Evolutionary conservation across 2,113 vertebrate species (phyloP).

Genomic region (Anolis sagrei): DNA sequence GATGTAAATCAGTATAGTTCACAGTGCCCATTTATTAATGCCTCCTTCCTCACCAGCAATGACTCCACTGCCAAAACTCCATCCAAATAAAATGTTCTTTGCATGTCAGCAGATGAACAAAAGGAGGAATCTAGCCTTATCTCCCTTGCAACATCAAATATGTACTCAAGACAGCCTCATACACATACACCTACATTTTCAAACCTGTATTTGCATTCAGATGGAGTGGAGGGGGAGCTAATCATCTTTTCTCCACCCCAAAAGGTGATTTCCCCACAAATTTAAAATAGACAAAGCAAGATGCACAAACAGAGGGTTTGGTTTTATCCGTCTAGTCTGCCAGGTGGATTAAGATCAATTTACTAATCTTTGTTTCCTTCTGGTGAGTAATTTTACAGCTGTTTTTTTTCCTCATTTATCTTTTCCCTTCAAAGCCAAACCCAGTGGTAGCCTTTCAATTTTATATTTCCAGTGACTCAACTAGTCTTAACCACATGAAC

Average conservation of each 20-base stretch:
- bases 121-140: background rate
- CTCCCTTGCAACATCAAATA: too few relatives aligned
- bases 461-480: background rate
- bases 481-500: background rate
- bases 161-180: background rate
- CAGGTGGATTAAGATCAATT: conserved; percentile 25
- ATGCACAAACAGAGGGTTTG: background rate
- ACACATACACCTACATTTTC: background rate
- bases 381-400: background rate
- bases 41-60: background rate
- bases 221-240: background rate
- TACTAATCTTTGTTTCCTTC: conserved; percentile 21
- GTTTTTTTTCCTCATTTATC: background rate
- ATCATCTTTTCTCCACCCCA: background rate
- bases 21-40: background rate
- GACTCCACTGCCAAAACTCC: background rate
- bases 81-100: background rate
- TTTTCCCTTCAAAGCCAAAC: background rate
- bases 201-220: background rate
- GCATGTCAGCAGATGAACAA: too few relatives aligned
- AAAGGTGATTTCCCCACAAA: background rate
- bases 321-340: conserved; percentile 14
- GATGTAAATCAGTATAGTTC: background rate
- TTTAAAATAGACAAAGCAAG: background rate
- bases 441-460: background rate